phyloP scores from a whole-genome alignment of 2,113 vertebrate genomes.

The Capricornis sumatraensis region DNA sequence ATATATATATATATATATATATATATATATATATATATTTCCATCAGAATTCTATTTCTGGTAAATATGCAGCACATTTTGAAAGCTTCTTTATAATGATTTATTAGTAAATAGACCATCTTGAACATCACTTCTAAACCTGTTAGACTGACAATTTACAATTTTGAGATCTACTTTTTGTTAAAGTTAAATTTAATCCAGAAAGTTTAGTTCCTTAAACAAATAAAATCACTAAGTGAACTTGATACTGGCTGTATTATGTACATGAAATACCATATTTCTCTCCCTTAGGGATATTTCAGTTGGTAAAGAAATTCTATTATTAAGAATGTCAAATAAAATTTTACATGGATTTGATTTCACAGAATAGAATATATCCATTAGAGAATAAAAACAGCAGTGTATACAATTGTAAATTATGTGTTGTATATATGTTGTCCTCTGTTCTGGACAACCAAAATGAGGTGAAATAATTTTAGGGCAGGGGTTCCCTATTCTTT shows the following conservation, averaged over 20 bases:
- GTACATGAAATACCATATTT: background rate
- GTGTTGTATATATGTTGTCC: background rate
- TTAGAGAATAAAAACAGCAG: background rate
- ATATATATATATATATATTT: background rate
- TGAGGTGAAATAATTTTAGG: background rate
- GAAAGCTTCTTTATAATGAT: background rate
- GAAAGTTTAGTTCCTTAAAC: background rate
- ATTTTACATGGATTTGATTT: background rate
- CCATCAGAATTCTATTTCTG: background rate
- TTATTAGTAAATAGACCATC: background rate
- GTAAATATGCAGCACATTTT: background rate
- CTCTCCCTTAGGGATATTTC: background rate
- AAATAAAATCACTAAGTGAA: background rate
- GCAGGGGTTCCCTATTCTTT: background rate
- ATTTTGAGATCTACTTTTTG: background rate
- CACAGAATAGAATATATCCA: background rate
- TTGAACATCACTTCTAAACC: background rate
- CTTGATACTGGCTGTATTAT: background rate
- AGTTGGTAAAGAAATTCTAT: background rate
- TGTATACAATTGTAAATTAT: background rate
- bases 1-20: too few relatives aligned
- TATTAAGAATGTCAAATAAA: background rate
- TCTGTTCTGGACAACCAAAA: background rate
- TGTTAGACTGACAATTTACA: background rate
- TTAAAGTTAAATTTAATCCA: background rate